Evolutionary conservation across 2,888 invertebrate species (phyloP), one percentile per base, ranked within the genome.

Genomic region (Drosophila leonis): DNA sequence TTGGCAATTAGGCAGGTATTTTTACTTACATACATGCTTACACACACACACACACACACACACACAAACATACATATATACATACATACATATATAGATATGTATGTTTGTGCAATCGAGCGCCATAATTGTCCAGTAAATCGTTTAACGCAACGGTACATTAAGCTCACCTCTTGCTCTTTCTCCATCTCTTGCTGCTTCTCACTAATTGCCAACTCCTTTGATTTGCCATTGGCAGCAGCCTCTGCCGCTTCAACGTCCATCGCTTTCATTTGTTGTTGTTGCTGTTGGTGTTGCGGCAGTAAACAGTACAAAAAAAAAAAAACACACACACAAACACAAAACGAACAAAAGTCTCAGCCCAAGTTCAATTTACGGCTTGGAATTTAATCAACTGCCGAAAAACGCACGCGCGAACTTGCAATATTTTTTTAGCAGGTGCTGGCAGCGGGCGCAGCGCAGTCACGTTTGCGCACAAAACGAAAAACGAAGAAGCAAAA

Each of bases 391-490:
- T 60, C 61, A 64, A 55, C 59, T 57, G 59, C 55, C 67, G 41
- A 61, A 82, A 80, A 80, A 79, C 63, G 67, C 75, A 80, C 65
- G 83, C 72, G 46, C 79, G 72, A 24, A 70, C 60, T 68, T 56
- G 48, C 65, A 72, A 61, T 72, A 49, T 39, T 44, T 44, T 37
- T 51, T 37, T 46, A 61, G 61, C 59, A 48, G 10, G 46, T 41
- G 27, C 41, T 18, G 41, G 18, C 33, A 13, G 44, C 20, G 29
- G 33, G 39, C 9, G 59, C 15, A 7, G n/a, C 7, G 15, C 44
- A 18, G 56, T 49, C 78, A 64, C 75, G 77, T 74, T 70, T 63
- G 39, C 44, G 33, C n/a, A 61, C 44, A 67, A 64, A 67, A 63
- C 68, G 62, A 64, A 61, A 63, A 72, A 20, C 51, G 51, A 18